Evolutionary conservation across 53 echinoderm and acorn worm species (phyloP).

Genomic region (Actinopyga echinites): DNA sequence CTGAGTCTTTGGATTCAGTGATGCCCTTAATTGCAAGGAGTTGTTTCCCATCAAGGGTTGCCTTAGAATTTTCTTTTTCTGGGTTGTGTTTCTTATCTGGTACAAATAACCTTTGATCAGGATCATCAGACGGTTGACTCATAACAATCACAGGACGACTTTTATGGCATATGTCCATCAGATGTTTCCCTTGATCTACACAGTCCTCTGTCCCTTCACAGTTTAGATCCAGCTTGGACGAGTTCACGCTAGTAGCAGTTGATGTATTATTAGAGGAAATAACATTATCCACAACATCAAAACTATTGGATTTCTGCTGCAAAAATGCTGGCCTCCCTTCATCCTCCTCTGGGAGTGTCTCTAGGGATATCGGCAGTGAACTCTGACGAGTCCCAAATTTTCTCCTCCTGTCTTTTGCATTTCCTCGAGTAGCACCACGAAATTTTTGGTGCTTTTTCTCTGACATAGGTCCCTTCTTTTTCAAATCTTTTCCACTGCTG

Average conservation of each 20-base stretch:
- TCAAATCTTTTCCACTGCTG: slow-evolving; percentile 34
- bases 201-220: background rate
- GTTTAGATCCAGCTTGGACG: background rate
- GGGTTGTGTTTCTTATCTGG: background rate
- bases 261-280: background rate
- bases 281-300: background rate
- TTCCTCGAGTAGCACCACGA: slow-evolving; percentile 38
- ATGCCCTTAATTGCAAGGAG: slow-evolving; percentile 81
- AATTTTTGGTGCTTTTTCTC: slow-evolving; percentile 46
- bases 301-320: slow-evolving; percentile 32
- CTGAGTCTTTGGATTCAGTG: slow-evolving; percentile 95
- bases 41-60: slow-evolving; percentile 60
- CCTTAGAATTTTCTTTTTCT: background rate
- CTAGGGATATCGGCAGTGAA: slow-evolving; percentile 93
- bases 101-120: background rate
- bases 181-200: too few relatives aligned
- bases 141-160: slow-evolving; percentile 1
- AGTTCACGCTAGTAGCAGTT: slow-evolving; percentile 6
- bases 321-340: slow-evolving; percentile 62
- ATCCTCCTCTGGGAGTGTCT: slow-evolving; percentile 92
- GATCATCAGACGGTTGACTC: background rate
- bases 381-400: slow-evolving; percentile 81
- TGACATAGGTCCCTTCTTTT: slow-evolving; percentile 57
- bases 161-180: background rate
- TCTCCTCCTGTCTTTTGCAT: slow-evolving; percentile 76